Percentiles rank a stretch among this genome's conserved stretches.
These are phyloP conservation scores for Embiotoca jacksoni DNA, from an alignment of 2,113 vertebrate genomes.

Conservation along the genomic window DNA sequence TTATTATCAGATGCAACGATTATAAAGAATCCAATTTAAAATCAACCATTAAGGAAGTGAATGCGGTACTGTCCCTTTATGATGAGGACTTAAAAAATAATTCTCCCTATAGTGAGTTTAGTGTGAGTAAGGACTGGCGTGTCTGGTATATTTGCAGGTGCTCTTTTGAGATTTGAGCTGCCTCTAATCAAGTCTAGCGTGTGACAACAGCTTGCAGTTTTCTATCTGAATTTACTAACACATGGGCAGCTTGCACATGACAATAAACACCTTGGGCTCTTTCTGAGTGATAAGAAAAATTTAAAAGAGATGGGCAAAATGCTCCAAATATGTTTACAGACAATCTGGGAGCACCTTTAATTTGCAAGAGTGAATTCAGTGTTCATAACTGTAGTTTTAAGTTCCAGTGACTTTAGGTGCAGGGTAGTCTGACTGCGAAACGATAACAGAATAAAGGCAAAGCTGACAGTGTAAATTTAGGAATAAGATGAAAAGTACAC, in stretches of 20 bases:
- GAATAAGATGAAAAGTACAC: neutral
- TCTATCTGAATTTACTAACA: conserved; percentile 20
- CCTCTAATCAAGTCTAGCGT: neutral
- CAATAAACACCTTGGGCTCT: neutral
- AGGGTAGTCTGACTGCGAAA: neutral
- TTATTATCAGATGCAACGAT: conserved; percentile 7
- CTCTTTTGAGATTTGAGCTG: neutral
- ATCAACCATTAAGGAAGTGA: conserved; percentile 12
- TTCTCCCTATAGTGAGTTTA: neutral
- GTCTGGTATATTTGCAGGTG: neutral
- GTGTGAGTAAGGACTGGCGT: conserved; percentile 1
- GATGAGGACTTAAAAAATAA: conserved; percentile 9
- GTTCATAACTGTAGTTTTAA: neutral
- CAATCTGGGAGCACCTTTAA: conserved; percentile 6
- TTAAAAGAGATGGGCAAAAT: neutral
- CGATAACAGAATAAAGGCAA: neutral
- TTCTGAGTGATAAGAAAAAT: neutral
- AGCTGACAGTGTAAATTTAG: neutral
- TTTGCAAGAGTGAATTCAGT: neutral
- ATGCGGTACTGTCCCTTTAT: conserved; percentile 6
- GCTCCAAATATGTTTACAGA: neutral
- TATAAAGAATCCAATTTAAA: conserved; percentile 1
- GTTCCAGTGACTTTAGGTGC: neutral
- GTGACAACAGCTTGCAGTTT: conserved; percentile 6
- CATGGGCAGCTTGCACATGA: conserved; percentile 15